These are phyloP conservation scores for Telenomus remus DNA, from an alignment of 1,140 invertebrate species.

Conservation along the genomic window DNA sequence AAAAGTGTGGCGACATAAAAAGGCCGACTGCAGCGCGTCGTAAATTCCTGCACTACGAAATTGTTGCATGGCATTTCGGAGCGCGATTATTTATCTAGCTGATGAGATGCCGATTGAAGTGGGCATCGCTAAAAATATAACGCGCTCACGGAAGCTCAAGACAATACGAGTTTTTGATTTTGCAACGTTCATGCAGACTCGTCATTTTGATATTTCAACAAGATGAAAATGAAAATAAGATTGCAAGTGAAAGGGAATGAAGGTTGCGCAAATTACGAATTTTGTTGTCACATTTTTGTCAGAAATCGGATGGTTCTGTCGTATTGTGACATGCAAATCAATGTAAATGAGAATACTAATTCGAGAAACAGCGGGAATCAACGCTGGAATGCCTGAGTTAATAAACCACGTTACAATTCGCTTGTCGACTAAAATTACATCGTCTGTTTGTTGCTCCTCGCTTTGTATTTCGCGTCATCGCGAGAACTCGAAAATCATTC, in stretches of 20 bases:
- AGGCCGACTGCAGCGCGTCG: slow-evolving; percentile 8
- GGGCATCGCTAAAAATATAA: slow-evolving; percentile 21
- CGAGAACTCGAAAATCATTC: slow-evolving; percentile 31
- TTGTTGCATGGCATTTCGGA: slow-evolving; percentile 6
- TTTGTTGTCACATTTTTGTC: too few species aligned
- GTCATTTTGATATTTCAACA: too few species aligned
- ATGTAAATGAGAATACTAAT: slow-evolving; percentile 58
- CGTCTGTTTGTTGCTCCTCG: slow-evolving; percentile 39
- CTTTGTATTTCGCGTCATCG: slow-evolving; percentile 46
- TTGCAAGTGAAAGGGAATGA: too few species aligned
- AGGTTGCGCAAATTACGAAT: too few species aligned
- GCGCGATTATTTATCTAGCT: slow-evolving; percentile 13
- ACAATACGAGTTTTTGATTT: too few species aligned
- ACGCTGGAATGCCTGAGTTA: slow-evolving; percentile 48
- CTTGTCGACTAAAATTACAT: slow-evolving; percentile 43
- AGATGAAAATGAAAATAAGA: too few species aligned
- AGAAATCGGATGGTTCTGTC: slow-evolving; percentile 11
- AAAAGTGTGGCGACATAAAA: slow-evolving; percentile 13
- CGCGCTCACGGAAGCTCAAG: too few species aligned
- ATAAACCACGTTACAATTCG: slow-evolving; percentile 51
- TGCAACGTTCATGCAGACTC: too few species aligned
- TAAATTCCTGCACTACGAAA: slow-evolving; percentile 15
- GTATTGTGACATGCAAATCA: slow-evolving; percentile 50
- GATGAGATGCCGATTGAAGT: slow-evolving; percentile 13
- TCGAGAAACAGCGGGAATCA: slow-evolving; percentile 48